These are phyloP conservation scores for Brachypodius melanocephalos DNA, from an alignment of 2,113 vertebrate genomes.

Conservation along the genomic window DNA sequence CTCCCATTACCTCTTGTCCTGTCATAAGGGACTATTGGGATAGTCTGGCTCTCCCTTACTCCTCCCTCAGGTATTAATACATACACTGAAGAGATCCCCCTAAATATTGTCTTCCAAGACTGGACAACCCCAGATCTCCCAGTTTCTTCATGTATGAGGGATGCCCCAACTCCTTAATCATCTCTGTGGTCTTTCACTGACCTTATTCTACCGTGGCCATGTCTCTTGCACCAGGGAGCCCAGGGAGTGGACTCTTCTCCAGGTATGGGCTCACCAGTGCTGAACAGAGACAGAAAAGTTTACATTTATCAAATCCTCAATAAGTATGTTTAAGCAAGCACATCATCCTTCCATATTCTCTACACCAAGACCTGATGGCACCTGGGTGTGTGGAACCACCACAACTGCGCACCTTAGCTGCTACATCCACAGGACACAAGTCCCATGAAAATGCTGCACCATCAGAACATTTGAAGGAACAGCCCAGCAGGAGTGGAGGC, in stretches of 20 bases:
- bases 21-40: background rate
- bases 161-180: background rate
- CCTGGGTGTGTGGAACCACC: background rate
- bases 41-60: background rate
- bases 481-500: background rate
- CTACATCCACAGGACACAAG: background rate
- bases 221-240: background rate
- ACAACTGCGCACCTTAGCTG: background rate
- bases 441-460: background rate
- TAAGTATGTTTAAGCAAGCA: background rate
- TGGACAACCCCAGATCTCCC: background rate
- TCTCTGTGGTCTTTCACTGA: background rate
- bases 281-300: background rate
- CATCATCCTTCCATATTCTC: background rate
- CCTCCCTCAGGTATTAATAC: background rate
- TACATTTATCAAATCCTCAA: background rate
- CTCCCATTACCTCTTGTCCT: background rate
- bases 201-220: background rate
- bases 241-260: background rate
- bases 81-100: background rate
- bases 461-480: background rate
- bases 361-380: background rate
- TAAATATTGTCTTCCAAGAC: background rate
- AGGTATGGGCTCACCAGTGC: background rate
- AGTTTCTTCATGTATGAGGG: background rate